Conservation (phyloP, 2,113 vertebrate genomes). For the Tachycineta bicolor region DNA sequence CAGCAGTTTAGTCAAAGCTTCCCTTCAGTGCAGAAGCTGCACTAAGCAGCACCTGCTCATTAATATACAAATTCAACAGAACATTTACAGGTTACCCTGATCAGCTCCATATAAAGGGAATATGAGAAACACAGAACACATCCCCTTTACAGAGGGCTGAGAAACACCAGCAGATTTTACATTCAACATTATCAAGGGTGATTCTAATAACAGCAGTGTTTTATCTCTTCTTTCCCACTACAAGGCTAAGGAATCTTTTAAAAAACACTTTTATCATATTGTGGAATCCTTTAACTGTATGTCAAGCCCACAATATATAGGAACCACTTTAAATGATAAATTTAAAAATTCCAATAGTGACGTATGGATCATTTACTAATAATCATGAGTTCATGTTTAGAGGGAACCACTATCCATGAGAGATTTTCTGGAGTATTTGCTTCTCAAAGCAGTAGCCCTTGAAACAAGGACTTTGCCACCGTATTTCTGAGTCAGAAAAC, state of each 20-base stretch:
- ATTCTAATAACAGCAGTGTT: neutral
- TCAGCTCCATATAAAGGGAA: neutral
- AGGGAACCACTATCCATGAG: neutral
- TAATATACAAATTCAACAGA: neutral
- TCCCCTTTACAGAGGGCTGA: neutral
- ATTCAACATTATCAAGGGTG: neutral
- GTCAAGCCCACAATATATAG: neutral
- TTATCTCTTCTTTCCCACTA: neutral
- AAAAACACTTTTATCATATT: neutral
- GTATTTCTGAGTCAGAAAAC: neutral
- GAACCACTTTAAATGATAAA: neutral
- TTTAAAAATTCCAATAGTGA: neutral
- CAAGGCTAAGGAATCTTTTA: neutral
- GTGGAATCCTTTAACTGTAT: neutral
- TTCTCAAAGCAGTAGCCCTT: neutral
- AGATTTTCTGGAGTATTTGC: neutral
- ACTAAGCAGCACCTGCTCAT: neutral
- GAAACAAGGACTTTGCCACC: neutral
- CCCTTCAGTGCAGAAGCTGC: neutral
- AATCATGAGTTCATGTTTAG: neutral
- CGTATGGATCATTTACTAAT: neutral
- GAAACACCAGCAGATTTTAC: neutral
- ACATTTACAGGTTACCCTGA: accelerated
- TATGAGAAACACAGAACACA: neutral
- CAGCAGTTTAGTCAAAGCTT: neutral